These are phyloP conservation scores for Hymenochirus boettgeri DNA, from an alignment of 2,113 vertebrate species.

Conservation along the genomic window DNA sequence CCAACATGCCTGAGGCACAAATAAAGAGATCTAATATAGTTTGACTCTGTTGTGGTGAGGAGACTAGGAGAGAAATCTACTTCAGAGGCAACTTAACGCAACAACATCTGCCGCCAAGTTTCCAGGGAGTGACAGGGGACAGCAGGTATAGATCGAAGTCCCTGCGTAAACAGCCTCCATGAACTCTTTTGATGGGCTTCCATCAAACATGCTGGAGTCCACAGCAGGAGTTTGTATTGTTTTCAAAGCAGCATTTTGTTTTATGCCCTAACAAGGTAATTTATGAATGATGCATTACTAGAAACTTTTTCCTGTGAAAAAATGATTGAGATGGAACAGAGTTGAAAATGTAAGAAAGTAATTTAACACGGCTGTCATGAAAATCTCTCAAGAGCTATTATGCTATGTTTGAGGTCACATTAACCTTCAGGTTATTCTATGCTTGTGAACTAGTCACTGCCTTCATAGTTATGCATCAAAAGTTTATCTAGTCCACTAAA, in stretches of 20 bases:
- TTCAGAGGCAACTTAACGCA: constrained; percentile 85
- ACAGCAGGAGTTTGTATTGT: constrained; percentile 65
- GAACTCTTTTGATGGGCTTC: constrained; percentile 72
- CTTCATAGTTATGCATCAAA: constrained; percentile 25
- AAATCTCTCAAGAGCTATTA: constrained; percentile 38
- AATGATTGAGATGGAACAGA: constrained; percentile 34
- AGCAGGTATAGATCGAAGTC: constrained; percentile 77
- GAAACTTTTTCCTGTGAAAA: constrained; percentile 39
- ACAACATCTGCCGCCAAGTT: constrained; percentile 92
- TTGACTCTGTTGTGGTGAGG: constrained; percentile 81
- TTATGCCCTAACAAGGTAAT: constrained; percentile 67
- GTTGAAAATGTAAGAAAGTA: constrained; percentile 44
- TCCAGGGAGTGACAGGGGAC: constrained; percentile 78
- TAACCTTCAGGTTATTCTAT: constrained; percentile 39
- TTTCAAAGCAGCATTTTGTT: constrained; percentile 76
- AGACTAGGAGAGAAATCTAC: constrained; percentile 79
- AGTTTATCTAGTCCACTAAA: constrained; percentile 10
- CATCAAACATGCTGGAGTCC: constrained; percentile 61
- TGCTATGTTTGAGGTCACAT: constrained; percentile 41
- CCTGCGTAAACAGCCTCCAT: constrained; percentile 59
- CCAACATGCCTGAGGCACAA: constrained; percentile 87
- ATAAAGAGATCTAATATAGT: constrained; percentile 86
- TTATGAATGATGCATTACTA: constrained; percentile 78
- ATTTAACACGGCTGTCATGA: constrained; percentile 38
- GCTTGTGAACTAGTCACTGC: background rate